Evolutionary conservation across 2,113 vertebrate genomes (phyloP), one percentile per base, ranked within the genome.

Genomic region (Hemiprocne comata): DNA sequence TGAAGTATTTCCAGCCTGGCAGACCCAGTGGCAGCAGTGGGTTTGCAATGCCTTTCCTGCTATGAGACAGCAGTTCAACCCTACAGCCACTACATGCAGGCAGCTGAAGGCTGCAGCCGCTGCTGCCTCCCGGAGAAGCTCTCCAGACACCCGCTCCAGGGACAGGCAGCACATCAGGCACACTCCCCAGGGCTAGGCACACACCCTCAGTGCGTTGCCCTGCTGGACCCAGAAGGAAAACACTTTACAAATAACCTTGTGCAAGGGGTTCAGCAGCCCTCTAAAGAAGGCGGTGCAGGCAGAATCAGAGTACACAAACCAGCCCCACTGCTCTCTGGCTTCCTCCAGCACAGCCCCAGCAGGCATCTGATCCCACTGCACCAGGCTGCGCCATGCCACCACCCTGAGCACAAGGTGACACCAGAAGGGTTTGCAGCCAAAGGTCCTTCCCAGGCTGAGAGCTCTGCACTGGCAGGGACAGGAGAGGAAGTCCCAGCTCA

Each of bases 31-130:
- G 92, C 90, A 97, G 94, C 72, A 89, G 76, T 9, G 36, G 55
- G 36, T 71, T 48, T 89, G 76, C 71, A 46, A 65, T 36, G n/a
- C 53, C 77, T 80, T 66, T 31, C 73, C 87, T 67, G 86, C 96
- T 81, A 88, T 89, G 92, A 96, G 88, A 94, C 94, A 94, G 93
- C 92, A 95, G 62, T 79, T 97, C 86, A 87, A 48, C 85, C 67
- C 80, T 64, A 90, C 80, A 90, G 80, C 62, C 62, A 78, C 55
- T 42, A 93, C 81, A 76, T 2, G 34, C 88, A 75, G 58, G 72
- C 62, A 11, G 80, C 80, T 95, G 1, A 0, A 94, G 90, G 65
- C 93, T 93, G 92, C 90, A 64, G 90, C 93, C 90, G 83, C 70
- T 60, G 46, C 82, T 24, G 24, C 74, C 69, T 87, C 83, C 53